Percentiles rank a stretch among this genome's conserved stretches.
Evolutionary conservation across 2,113 vertebrate species (phyloP).

Genomic region (Chaetura pelagica): DNA sequence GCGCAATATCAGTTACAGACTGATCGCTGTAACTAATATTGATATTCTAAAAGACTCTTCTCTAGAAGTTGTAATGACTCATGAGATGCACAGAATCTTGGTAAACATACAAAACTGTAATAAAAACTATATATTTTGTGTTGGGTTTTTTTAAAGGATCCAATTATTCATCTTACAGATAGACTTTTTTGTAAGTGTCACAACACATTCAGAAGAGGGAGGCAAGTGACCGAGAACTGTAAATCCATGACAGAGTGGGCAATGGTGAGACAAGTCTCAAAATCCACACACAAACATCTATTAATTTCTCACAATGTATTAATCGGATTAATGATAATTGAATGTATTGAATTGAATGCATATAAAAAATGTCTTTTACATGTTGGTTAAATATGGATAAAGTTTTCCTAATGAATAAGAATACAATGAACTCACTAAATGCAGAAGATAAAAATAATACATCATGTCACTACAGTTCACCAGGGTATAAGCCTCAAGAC

Average conservation of each 20-base stretch:
- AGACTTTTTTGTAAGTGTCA: background rate
- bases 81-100: background rate
- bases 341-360: too few relatives aligned
- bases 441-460: background rate
- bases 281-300: too few relatives aligned
- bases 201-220: too few relatives aligned
- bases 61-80: background rate
- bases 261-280: too few relatives aligned
- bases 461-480: background rate
- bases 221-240: too few relatives aligned
- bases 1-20: background rate
- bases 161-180: background rate
- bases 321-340: too few relatives aligned
- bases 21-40: background rate
- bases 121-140: background rate
- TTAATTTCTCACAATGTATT: too few relatives aligned
- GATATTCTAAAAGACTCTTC: background rate
- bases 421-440: background rate
- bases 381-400: background rate
- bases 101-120: background rate
- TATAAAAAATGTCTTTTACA: background rate
- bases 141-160: background rate
- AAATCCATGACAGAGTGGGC: too few relatives aligned
- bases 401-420: background rate
- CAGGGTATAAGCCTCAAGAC: background rate